Evolutionary conservation across 2,888 invertebrate species (phyloP), one percentile per base, ranked within the genome.

Genomic region (Poecilus cupreus): DNA sequence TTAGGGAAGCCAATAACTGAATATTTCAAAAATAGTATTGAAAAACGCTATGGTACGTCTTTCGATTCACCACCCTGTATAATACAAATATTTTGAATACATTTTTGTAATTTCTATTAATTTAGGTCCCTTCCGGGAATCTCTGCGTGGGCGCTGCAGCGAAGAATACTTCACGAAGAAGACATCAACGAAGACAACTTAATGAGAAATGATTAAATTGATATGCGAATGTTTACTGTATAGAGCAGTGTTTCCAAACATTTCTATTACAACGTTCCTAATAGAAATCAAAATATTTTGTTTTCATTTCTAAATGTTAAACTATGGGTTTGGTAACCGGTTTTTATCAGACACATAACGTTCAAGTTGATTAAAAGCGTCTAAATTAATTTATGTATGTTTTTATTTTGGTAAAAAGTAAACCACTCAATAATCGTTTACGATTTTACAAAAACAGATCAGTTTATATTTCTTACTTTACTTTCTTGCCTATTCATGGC

Each of bases 401-500:
- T 32, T 32, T 3, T 32, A 32, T 32, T 32, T 32, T 6, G 5
- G 32, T 3, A 32, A 32, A 32, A n/a, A n/a, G n/a, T n/a, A n/a
- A n/a, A n/a, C n/a, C n/a, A n/a, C n/a, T n/a, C n/a, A n/a, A n/a
- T n/a, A n/a, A n/a, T n/a, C n/a, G n/a, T n/a, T n/a, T n/a, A n/a
- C n/a, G n/a, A n/a, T n/a, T n/a, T n/a, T n/a, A n/a, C n/a, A n/a
- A n/a, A n/a, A n/a, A n/a, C n/a, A n/a, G n/a, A n/a, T n/a, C n/a
- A n/a, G n/a, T n/a, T n/a, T n/a, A n/a, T n/a, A 13, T 49, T 6
- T 49, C 49, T 49, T 18, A 2, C 6, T 13, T 18, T 10, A 70
- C 39, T 70, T 70, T 70, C 70, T 70, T 70, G 70, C 18, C 70
- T 70, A 70, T 70, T 70, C 70, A 70, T 72, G 72, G 72, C 43